phyloP scores from a whole-genome alignment of 2,113 vertebrate species.

The Amphilophus citrinellus region DNA sequence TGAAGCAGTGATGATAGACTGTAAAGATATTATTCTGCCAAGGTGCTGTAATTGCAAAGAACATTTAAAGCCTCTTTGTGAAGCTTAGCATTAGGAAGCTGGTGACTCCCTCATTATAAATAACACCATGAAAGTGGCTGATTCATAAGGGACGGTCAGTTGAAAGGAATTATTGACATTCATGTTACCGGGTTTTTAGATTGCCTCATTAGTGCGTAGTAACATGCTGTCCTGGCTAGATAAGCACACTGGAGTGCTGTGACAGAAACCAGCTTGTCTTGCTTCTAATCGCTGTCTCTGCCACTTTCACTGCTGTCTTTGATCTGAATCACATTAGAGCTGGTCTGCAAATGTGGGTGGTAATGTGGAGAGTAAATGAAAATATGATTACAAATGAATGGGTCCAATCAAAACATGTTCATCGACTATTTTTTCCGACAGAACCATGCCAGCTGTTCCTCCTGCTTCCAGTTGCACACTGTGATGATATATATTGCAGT shows the following conservation, averaged over 20 bases:
- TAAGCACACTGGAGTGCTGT: background rate
- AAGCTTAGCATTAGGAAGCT: constrained; percentile 49
- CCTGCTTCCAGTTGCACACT: background rate
- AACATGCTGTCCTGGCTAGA: background rate
- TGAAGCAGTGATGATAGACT: constrained; percentile 20
- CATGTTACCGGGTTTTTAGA: background rate
- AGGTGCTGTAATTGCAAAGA: constrained; percentile 32
- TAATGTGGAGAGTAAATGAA: background rate
- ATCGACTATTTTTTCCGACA: background rate
- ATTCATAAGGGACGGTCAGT: background rate
- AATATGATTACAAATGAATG: background rate
- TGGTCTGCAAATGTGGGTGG: background rate
- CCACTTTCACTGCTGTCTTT: background rate
- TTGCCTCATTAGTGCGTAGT: background rate
- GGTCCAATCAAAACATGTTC: background rate
- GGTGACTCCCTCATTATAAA: constrained; percentile 57
- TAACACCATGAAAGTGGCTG: constrained; percentile 15
- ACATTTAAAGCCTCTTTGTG: constrained; percentile 55
- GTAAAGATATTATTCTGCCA: constrained; percentile 41
- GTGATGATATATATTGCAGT: background rate
- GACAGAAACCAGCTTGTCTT: constrained; percentile 2
- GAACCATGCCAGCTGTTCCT: background rate
- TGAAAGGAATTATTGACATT: background rate
- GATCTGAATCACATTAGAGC: background rate
- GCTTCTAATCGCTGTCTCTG: background rate